Percentiles rank a stretch among this genome's conserved stretches.
phyloP scores from a whole-genome alignment of 2,113 vertebrate species.

The Formicarius rufipectus region DNA sequence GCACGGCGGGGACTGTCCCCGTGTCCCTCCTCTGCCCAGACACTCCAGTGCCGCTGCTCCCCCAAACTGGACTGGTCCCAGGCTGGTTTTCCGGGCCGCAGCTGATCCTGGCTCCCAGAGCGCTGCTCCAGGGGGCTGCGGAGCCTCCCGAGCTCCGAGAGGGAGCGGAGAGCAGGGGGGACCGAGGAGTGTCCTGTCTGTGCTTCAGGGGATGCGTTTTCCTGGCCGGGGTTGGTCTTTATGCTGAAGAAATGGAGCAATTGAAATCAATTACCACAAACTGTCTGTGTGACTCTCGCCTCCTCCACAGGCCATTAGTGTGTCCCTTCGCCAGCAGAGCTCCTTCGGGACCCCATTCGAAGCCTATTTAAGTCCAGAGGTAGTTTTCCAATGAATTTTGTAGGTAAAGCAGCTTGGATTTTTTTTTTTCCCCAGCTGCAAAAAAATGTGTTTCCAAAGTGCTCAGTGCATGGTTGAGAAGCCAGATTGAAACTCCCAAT shows the following conservation, averaged over 20 bases:
- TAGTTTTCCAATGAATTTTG: neutral
- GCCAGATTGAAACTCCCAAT: neutral
- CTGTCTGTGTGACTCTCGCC: neutral
- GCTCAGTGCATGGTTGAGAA: rapidly evolving
- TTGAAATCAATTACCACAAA: neutral
- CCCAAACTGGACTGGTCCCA: neutral
- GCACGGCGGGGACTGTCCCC: no score
- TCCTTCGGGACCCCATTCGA: neutral
- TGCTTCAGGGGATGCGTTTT: neutral
- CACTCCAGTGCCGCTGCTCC: neutral
- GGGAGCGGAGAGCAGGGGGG: neutral
- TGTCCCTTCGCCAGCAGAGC: neutral
- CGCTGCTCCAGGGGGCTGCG: rapidly evolving
- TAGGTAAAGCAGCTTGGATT: neutral
- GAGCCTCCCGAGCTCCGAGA: neutral
- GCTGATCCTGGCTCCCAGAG: neutral
- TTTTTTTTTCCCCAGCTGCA: neutral
- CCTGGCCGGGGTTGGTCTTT: neutral
- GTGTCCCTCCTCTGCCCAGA: rapidly evolving
- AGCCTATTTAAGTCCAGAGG: neutral
- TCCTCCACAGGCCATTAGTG: neutral
- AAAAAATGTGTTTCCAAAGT: neutral
- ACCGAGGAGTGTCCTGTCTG: neutral
- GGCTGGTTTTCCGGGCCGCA: neutral
- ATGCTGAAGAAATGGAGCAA: neutral